phyloP scores from a whole-genome alignment of 2,888 invertebrate genomes.

The Synergus itoensis region DNA sequence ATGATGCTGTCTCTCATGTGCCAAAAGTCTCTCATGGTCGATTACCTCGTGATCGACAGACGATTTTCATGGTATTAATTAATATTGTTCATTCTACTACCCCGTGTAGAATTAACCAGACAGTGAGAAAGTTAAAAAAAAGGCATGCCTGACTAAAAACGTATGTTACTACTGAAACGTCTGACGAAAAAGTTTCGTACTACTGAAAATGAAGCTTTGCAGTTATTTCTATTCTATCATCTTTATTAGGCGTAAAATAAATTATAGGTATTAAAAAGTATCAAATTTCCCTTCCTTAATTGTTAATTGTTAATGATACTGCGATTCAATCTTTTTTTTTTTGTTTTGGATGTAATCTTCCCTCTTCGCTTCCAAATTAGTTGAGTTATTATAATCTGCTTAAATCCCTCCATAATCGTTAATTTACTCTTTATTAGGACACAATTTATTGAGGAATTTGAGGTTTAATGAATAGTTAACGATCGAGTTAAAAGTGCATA shows the following conservation, averaged over 20 bases:
- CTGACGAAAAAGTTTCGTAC: neutral
- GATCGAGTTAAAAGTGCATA: neutral
- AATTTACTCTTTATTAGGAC: neutral
- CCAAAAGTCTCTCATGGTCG: neutral
- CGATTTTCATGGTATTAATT: slow-evolving; percentile 4
- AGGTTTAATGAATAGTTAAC: slow-evolving; percentile 11
- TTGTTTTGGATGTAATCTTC: neutral
- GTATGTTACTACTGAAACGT: neutral
- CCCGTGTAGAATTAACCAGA: no score
- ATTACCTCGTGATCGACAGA: slow-evolving; percentile 17
- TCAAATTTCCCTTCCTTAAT: neutral
- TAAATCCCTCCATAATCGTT: neutral
- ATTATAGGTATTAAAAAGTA: neutral
- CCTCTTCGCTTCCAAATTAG: neutral
- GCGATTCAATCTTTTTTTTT: neutral
- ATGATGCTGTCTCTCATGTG: neutral
- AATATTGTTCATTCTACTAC: no score
- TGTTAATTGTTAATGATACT: neutral
- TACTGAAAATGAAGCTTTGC: neutral
- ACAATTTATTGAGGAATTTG: neutral
- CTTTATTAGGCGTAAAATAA: no score
- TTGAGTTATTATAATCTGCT: neutral
- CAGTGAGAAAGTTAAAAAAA: no score
- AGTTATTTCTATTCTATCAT: no score
- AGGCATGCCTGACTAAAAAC: neutral